Evolutionary conservation across 2,888 invertebrate species (phyloP), one percentile per base, ranked within the genome.

Genomic region (Monochamus alternatus): DNA sequence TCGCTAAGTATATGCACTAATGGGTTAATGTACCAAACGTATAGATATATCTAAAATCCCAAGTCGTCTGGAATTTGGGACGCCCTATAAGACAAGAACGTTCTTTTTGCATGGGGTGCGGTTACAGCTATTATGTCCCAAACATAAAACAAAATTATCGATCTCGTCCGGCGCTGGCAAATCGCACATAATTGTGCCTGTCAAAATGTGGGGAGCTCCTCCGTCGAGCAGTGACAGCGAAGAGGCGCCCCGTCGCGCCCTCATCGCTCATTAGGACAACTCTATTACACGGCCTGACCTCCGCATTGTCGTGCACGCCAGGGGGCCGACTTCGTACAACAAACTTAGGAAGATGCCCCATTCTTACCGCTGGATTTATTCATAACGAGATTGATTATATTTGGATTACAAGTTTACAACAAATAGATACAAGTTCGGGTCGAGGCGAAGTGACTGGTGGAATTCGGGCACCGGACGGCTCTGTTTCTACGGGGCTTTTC

Each of bases 261-360:
- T 81, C 84, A 85, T 86, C 85, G 84, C 83, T 86, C 85, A 86
- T 86, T 86, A 86, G 86, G 81, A 85, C 85, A 85, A 85, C 86
- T 86, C 86, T 84, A 85, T 86, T 86, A 86, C 85, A 84, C 80
- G 84, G 79, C 79, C 80, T 84, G 84, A 85, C 84, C 84, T 82
- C 81, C 78, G 80, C 84, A 84, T 85, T 84, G 85, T 85, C 82
- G 80, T 81, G 64, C 83, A 58, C 86, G 52, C 82, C 82, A 81
- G 85, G 86, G 78, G 72, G 75, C 77, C 78, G 51, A 51, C 65
- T 76, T 78, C 75, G 77, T 76, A 71, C 79, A 69, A 74, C 70
- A 75, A 71, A 75, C 77, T 73, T 65, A 74, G 69, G 66, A 74
- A 75, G 69, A 77, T 63, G 62, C 68, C 69, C 68, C 70, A 64